phyloP scores from a whole-genome alignment of 2,888 invertebrate species.

The Euzetes globulus region DNA sequence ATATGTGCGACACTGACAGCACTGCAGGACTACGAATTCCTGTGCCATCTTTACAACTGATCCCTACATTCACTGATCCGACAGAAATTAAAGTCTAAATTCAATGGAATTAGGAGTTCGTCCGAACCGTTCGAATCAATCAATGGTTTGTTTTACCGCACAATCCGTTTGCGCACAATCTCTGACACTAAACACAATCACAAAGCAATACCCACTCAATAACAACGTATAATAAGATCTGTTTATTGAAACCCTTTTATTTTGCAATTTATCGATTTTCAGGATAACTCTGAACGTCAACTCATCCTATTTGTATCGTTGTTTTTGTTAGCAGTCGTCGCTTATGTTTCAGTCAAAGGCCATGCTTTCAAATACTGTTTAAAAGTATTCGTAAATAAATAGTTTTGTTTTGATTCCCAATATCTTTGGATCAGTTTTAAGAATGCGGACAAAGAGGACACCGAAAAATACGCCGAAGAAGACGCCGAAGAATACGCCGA shows the following conservation, averaged over 20 bases:
- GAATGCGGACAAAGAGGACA: too few relatives aligned
- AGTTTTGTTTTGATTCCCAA: not conserved
- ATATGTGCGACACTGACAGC: constrained; percentile 23
- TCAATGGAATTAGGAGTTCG: not conserved
- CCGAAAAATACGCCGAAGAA: not conserved
- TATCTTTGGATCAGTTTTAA: not conserved
- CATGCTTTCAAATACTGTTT: not conserved
- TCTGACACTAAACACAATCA: not conserved
- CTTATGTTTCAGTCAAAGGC: not conserved
- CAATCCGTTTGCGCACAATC: not conserved
- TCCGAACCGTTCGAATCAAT: not conserved
- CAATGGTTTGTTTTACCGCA: constrained; percentile 6
- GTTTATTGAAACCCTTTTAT: not conserved
- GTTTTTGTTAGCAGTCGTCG: not conserved
- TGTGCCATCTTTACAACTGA: not conserved
- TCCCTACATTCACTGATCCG: not conserved
- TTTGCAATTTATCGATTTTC: not conserved
- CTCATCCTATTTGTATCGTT: not conserved
- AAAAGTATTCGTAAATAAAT: not conserved
- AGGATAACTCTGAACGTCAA: not conserved
- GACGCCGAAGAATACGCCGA: not conserved
- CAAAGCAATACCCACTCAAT: not conserved
- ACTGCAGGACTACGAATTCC: constrained; percentile 31
- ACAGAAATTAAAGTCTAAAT: not conserved
- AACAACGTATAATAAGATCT: not conserved